A percentile compares a stretch with the other conserved stretches of the same genome.
phyloP scores from a whole-genome alignment of 1,140 invertebrate genomes.

The Trichonephila clavata region DNA sequence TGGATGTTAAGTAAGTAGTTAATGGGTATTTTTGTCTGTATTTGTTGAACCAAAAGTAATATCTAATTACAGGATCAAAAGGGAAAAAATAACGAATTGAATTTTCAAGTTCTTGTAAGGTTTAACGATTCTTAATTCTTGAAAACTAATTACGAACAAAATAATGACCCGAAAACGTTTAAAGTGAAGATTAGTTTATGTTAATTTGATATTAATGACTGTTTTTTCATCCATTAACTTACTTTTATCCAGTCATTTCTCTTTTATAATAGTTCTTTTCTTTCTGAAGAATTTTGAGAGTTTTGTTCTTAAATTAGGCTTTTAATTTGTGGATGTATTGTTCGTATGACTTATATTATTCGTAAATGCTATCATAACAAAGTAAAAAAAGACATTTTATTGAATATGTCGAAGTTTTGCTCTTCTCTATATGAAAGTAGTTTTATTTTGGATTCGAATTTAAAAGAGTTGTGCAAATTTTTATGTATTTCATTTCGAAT shows the following conservation, averaged over 20 bases:
- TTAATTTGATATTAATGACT: constrained; percentile 26
- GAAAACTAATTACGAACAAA: not conserved
- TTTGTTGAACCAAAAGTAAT: not conserved
- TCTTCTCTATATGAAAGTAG: too few species aligned
- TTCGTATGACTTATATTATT: too few species aligned
- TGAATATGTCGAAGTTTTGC: too few species aligned
- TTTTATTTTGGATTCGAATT: too few species aligned
- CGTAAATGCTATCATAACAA: too few species aligned
- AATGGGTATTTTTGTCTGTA: constrained; percentile 23
- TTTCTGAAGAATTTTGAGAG: too few species aligned
- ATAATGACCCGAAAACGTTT: not conserved
- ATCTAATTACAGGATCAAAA: not conserved
- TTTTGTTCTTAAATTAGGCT: too few species aligned
- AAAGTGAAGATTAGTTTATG: not conserved
- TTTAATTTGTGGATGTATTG: too few species aligned
- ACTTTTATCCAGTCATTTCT: not conserved
- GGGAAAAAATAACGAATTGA: not conserved
- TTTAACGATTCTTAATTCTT: not conserved
- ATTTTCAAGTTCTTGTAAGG: not conserved
- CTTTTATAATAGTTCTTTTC: not conserved
- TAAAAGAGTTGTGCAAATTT: too few species aligned
- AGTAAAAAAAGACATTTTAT: too few species aligned
- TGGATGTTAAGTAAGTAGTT: not conserved
- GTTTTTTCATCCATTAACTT: not conserved
- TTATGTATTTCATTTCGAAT: too few species aligned